Evolutionary conservation across 2,797 vertebrate species (phyloP).

Genomic region (Vireo griseus): DNA sequence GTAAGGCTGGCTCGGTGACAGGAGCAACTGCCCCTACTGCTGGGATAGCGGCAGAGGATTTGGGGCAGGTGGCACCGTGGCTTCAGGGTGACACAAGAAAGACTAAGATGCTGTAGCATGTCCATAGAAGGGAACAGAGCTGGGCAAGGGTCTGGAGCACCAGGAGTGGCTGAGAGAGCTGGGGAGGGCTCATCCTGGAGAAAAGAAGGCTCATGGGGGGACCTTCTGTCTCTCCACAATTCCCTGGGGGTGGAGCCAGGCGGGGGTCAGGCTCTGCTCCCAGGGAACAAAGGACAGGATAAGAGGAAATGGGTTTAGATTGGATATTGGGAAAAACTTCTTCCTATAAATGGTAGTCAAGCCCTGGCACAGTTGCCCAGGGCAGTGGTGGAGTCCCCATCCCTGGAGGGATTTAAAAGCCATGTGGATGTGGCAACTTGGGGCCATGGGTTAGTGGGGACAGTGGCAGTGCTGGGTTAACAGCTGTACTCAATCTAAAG

Average conservation of each 20-base stretch:
- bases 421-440: background rate
- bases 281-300: background rate
- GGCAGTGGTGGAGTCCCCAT: background rate
- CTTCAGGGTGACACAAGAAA: background rate
- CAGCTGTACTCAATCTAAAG: background rate
- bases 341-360: background rate
- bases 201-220: background rate
- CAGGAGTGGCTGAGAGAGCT: background rate
- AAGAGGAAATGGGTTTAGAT: background rate
- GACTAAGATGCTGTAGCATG: background rate
- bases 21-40: background rate
- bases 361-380: background rate
- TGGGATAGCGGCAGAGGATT: background rate
- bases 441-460: background rate
- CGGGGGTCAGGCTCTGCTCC: background rate
- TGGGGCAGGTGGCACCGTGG: fast-evolving
- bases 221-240: background rate
- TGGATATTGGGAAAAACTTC: background rate
- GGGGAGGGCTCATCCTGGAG: background rate
- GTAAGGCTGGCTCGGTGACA: fast-evolving
- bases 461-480: background rate
- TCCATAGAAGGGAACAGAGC: background rate
- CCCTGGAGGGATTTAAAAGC: background rate
- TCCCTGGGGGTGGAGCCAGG: background rate
- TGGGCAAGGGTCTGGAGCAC: background rate